phyloP scores from a whole-genome alignment of 2,797 vertebrate species.

The Morelia viridis region DNA sequence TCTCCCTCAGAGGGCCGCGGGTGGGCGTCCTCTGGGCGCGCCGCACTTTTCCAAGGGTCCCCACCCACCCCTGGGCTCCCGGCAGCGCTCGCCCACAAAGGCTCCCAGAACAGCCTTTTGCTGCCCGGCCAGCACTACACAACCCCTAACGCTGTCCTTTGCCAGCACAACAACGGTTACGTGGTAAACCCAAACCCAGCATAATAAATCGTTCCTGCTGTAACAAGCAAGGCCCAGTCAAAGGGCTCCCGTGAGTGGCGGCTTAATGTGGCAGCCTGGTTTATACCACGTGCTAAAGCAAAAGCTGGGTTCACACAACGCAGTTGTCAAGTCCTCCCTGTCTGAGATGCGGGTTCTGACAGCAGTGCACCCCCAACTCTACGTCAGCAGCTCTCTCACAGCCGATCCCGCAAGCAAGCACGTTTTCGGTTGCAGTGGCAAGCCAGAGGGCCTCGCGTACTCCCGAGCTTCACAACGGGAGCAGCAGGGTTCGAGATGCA shows the following conservation, averaged over 20 bases:
- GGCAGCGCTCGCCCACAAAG: neutral
- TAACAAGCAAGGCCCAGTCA: neutral
- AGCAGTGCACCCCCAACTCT: neutral
- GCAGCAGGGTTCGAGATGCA: too few species aligned
- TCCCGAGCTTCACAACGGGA: too few species aligned
- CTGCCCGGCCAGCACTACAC: neutral
- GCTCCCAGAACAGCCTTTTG: neutral
- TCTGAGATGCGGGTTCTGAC: too few species aligned
- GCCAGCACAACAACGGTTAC: neutral
- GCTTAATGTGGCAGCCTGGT: neutral
- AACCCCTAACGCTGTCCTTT: neutral
- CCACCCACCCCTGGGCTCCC: neutral
- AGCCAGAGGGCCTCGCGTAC: too few species aligned
- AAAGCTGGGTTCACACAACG: neutral
- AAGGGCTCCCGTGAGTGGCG: neutral
- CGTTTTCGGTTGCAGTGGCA: neutral
- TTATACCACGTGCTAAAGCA: neutral
- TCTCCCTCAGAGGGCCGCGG: neutral
- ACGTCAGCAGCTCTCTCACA: neutral
- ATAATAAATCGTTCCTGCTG: neutral
- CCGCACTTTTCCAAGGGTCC: neutral
- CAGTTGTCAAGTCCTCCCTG: too few species aligned
- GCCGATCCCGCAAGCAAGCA: neutral
- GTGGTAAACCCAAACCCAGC: neutral
- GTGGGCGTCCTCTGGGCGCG: neutral